These are phyloP conservation scores for Tipula confusa DNA, from an alignment of 2,888 invertebrate genomes.

Conservation along the genomic window DNA sequence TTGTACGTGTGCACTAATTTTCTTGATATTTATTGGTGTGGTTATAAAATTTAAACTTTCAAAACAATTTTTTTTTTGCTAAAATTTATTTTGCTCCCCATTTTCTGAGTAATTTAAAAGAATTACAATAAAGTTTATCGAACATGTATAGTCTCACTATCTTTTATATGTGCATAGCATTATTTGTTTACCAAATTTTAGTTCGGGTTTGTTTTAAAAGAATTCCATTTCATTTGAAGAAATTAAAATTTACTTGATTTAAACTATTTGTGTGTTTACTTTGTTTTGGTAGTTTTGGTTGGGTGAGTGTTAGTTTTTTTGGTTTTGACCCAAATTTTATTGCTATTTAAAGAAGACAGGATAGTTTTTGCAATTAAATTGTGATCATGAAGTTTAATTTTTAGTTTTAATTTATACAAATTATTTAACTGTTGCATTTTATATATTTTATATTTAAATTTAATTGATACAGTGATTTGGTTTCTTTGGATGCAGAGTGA, in stretches of 20 bases:
- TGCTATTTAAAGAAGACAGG: not conserved
- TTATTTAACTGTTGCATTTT: not conserved
- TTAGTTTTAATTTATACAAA: not conserved
- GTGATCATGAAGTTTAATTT: not conserved
- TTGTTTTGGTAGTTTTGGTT: not conserved
- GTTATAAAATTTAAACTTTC: slow-evolving; percentile 1
- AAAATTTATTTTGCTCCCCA: not conserved
- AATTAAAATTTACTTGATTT: not conserved
- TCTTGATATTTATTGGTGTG: slow-evolving; percentile 12
- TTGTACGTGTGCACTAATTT: slow-evolving; percentile 25
- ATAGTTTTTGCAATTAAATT: not conserved
- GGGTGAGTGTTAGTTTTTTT: not conserved
- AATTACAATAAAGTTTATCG: slow-evolving; percentile 9
- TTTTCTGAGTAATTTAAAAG: not conserved
- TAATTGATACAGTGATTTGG: too few species aligned
- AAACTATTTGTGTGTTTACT: not conserved
- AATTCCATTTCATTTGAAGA: not conserved
- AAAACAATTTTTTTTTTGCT: not conserved
- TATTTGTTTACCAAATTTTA: not conserved
- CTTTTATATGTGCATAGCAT: not conserved
- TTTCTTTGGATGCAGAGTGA: too few species aligned
- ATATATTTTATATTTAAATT: too few species aligned
- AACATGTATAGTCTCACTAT: not conserved
- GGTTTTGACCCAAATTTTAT: not conserved
- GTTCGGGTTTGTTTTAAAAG: not conserved